Evolutionary conservation across 2,797 vertebrate species (phyloP).

Genomic region (Gobionotothen gibberifrons): DNA sequence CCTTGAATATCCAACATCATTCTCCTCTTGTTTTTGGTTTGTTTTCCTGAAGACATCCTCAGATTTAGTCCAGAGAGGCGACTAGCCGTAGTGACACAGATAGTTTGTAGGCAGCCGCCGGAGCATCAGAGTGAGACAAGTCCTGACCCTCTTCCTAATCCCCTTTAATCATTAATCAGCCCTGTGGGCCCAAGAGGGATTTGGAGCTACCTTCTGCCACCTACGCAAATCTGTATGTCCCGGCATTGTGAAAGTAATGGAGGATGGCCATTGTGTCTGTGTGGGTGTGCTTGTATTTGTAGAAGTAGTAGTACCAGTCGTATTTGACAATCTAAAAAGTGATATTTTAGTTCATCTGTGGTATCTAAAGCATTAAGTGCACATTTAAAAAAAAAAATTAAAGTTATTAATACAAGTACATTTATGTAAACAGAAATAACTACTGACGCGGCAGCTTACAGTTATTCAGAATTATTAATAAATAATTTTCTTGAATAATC

Average conservation of each 20-base stretch:
- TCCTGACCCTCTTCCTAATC: constrained; percentile 82
- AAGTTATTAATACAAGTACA: neutral
- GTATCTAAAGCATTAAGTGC: neutral
- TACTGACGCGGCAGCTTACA: neutral
- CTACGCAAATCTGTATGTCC: constrained; percentile 75
- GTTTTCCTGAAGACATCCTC: constrained; percentile 40
- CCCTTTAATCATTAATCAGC: constrained; percentile 85
- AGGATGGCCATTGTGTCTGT: constrained; percentile 8
- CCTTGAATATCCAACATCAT: constrained; percentile 4
- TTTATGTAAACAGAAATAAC: neutral
- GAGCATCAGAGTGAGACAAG: constrained; percentile 64
- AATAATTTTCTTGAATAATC: too few relatives aligned
- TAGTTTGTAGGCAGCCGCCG: constrained; percentile 37
- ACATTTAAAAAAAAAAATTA: neutral
- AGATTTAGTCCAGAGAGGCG: constrained; percentile 31
- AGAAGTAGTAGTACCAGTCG: neutral
- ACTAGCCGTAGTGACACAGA: constrained; percentile 46
- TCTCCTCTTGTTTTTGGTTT: constrained; percentile 13
- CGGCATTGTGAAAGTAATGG: constrained; percentile 45
- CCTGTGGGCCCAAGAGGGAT: constrained; percentile 79
- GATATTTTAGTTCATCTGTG: neutral
- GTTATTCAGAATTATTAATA: too few relatives aligned
- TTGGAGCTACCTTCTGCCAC: constrained; percentile 84
- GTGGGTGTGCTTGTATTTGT: neutral
- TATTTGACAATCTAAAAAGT: neutral